Conservation (phyloP, 1,140 invertebrate genomes). For the Saccostrea cuccullata region DNA sequence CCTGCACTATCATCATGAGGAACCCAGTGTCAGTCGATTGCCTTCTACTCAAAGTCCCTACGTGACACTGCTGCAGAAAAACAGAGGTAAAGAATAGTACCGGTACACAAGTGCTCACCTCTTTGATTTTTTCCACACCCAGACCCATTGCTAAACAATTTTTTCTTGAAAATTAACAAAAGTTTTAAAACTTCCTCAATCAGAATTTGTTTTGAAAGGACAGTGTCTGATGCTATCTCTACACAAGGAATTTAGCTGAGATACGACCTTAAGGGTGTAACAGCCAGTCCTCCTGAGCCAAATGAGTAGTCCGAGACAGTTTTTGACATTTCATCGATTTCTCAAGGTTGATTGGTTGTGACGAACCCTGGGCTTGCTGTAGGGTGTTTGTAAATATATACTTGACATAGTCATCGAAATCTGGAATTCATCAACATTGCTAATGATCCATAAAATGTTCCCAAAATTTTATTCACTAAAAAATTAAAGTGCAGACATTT, state of each 20-base stretch:
- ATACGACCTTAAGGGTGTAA: neutral
- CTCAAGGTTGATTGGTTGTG: conserved; percentile 22
- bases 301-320: neutral
- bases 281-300: neutral
- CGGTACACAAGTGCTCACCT: neutral
- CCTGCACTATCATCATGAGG: conserved; percentile 12
- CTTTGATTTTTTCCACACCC: no score
- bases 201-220: neutral
- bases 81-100: conserved; percentile 85
- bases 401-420: neutral
- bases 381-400: neutral
- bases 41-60: conserved; percentile 92
- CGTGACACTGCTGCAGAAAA: conserved; percentile 92
- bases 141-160: neutral
- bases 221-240: conserved; percentile 16
- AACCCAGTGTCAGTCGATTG: conserved; percentile 78
- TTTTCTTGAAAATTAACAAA: neutral
- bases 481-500: neutral
- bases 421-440: conserved; percentile 14
- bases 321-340: neutral
- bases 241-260: neutral
- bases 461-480: no score
- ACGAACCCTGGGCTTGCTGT: neutral
- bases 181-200: neutral
- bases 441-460: conserved; percentile 13